These are phyloP conservation scores for Acrocephalus scirpaceus DNA, from an alignment of 2,797 vertebrate genomes.

Conservation along the genomic window DNA sequence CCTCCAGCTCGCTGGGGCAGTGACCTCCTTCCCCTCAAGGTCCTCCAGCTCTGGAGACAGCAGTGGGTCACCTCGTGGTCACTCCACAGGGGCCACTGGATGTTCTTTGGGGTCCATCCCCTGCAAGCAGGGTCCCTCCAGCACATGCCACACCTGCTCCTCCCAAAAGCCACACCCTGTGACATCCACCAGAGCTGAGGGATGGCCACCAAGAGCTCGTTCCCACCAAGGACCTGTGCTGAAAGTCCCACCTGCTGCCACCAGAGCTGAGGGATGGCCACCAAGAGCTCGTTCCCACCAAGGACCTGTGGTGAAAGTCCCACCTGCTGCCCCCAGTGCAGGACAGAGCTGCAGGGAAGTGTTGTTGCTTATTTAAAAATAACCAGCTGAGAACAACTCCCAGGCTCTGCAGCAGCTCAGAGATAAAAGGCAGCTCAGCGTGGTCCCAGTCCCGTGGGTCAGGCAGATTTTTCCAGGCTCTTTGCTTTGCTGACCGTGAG, in stretches of 20 bases:
- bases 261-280: neutral
- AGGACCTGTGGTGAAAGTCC: neutral
- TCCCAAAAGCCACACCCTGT: neutral
- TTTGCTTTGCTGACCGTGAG: neutral
- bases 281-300: neutral
- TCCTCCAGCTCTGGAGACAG: neutral
- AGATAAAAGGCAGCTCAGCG: constrained; percentile 53
- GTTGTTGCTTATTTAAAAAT: constrained; percentile 28
- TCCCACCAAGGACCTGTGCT: neutral
- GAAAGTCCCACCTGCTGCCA: neutral
- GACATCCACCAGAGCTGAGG: neutral
- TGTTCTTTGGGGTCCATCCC: neutral
- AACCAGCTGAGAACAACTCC: constrained; percentile 34
- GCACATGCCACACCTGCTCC: neutral
- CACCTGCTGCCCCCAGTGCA: neutral
- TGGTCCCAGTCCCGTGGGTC: neutral
- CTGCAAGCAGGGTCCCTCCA: neutral
- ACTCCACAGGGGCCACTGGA: fast-evolving
- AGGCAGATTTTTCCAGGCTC: neutral
- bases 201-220: neutral
- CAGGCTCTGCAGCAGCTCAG: neutral
- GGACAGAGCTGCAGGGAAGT: neutral
- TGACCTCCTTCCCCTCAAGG: neutral
- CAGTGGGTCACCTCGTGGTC: neutral
- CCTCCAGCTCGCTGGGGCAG: neutral